These are phyloP conservation scores for Thermophis baileyi DNA, from an alignment of 2,113 vertebrate genomes.

Conservation along the genomic window DNA sequence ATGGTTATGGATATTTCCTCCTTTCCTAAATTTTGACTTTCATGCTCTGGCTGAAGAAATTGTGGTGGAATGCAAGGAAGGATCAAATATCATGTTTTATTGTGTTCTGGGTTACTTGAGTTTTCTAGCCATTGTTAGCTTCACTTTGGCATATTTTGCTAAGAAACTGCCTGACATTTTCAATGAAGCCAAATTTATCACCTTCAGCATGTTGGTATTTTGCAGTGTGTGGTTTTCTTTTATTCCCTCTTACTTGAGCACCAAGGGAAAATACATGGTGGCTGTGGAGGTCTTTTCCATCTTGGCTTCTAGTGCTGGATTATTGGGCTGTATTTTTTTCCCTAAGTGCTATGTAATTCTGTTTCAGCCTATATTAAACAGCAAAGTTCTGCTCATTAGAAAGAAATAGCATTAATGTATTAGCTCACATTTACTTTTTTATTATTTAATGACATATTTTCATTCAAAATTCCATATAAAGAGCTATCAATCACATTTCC, in stretches of 20 bases:
- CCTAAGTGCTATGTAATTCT: background rate
- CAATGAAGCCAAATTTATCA: background rate
- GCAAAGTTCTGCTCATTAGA: background rate
- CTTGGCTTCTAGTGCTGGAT: background rate
- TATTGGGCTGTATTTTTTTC: background rate
- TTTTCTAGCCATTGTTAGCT: background rate
- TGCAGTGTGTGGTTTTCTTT: background rate
- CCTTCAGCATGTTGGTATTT: background rate
- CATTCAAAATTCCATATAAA: background rate
- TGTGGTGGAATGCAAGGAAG: background rate
- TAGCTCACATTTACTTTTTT: background rate
- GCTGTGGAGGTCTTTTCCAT: background rate
- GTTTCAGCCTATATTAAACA: background rate
- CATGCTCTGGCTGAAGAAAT: background rate
- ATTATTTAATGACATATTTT: background rate
- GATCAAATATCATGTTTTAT: background rate
- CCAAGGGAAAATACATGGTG: background rate
- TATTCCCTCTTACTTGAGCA: background rate
- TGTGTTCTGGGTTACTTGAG: background rate
- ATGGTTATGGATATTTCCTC: background rate
- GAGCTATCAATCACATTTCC: background rate
- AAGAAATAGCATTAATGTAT: background rate
- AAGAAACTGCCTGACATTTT: background rate
- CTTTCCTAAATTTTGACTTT: background rate
- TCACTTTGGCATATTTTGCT: background rate